Percentiles rank a stretch among this genome's conserved stretches.
Evolutionary conservation across 1,140 invertebrate genomes (phyloP).

Genomic region (Contarinia nasturtii): DNA sequence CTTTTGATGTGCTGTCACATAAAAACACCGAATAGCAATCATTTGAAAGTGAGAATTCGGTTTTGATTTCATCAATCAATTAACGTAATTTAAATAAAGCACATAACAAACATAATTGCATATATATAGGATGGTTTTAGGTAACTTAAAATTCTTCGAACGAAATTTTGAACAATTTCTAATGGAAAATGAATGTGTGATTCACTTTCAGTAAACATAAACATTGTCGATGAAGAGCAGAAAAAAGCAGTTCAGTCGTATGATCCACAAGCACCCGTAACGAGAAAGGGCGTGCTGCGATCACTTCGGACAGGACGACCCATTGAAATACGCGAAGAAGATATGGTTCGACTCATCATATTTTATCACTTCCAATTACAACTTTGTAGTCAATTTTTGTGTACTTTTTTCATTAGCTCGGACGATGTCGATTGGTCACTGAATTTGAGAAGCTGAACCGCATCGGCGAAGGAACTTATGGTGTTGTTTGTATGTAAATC

Average conservation of each 20-base stretch:
- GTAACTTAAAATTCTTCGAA: no score
- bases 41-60: no score
- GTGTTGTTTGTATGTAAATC: constrained; percentile 75
- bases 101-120: no score
- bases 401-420: constrained; percentile 37
- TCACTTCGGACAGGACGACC: constrained; percentile 57
- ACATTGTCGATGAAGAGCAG: neutral
- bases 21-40: no score
- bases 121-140: no score
- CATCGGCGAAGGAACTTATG: constrained; percentile 95
- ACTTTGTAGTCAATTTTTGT: no score
- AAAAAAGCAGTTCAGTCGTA: neutral
- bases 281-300: constrained; percentile 56
- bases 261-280: constrained; percentile 55
- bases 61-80: no score
- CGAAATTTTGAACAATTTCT: no score
- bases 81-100: no score
- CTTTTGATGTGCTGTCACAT: no score
- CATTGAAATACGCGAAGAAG: constrained; percentile 68
- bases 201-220: neutral
- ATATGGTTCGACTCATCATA: constrained; percentile 43
- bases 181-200: no score
- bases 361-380: no score
- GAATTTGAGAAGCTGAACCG: constrained; percentile 94
- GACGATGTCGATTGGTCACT: constrained; percentile 78